phyloP scores from a whole-genome alignment of 2,888 invertebrate genomes.

The Drosophila anomalata region DNA sequence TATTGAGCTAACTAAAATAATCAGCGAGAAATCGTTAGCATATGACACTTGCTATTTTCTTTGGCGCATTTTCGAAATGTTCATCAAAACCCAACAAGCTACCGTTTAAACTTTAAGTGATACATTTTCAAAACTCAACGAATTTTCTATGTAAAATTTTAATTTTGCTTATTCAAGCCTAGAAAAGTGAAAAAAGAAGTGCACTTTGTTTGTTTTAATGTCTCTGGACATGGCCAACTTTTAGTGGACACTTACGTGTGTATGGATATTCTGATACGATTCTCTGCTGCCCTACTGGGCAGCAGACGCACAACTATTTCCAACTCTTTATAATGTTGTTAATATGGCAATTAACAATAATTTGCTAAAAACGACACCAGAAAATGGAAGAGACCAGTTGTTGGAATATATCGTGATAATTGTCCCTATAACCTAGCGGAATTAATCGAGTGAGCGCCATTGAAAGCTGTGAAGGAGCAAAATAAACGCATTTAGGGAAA shows the following conservation, averaged over 20 bases:
- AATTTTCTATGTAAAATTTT: too few relatives aligned
- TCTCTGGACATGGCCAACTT: neutral
- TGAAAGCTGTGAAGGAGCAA: neutral
- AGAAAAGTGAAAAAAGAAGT: too few relatives aligned
- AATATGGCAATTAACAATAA: slow-evolving; percentile 43
- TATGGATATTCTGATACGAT: slow-evolving; percentile 8
- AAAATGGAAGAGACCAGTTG: neutral
- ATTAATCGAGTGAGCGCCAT: neutral
- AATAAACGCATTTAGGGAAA: slow-evolving; percentile 5
- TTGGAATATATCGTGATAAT: neutral
- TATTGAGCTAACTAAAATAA: slow-evolving; percentile 4
- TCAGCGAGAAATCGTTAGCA: slow-evolving; percentile 1
- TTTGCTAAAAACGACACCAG: slow-evolving; percentile 44
- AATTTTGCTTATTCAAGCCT: too few relatives aligned
- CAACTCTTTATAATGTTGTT: slow-evolving; percentile 35
- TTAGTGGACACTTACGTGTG: slow-evolving; percentile 9
- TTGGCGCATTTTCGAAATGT: neutral
- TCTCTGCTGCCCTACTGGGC: slow-evolving; percentile 1
- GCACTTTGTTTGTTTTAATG: too few relatives aligned
- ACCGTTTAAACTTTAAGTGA: too few relatives aligned
- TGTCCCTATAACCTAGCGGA: neutral
- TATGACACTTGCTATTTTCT: neutral
- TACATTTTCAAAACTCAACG: too few relatives aligned
- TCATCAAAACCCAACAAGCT: too few relatives aligned
- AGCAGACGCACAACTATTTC: neutral